Base-by-base conservation (phyloP, 1,140 invertebrate species). In the Pentalonia nigronervosa region DNA sequence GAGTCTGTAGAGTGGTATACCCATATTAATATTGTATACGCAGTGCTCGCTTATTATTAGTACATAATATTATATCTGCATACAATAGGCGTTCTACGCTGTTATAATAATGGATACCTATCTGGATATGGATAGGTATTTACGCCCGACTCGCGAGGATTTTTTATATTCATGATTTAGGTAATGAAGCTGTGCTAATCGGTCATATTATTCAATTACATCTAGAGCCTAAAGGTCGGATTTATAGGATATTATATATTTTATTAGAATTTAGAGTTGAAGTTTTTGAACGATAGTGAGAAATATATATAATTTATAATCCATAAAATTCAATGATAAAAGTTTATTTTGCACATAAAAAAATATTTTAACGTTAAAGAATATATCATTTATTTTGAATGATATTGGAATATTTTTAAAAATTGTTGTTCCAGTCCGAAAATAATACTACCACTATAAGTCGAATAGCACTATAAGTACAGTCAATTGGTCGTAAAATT, bases 161-260 rank as follows among this genome's bases (percentile, higher is more conserved):
- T 34, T n/a, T 67, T 17, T 76, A n/a, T 34, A 34, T 76, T 30
- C 14, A 14, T n/a, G 60, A 11, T n/a, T 67, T 67, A 67, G 60
- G 11, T 7, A 41, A 4, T 30, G 3, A 11, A 67, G 4, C 60
- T n/a, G 60, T 67, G 25, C 30, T 9, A 1, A 67, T 67, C 14
- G 60, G n/a, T n/a, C 60, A 4, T 60, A 3, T 11, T 60, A 30
- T 11, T 30, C 25, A 30, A 25, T 50, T 50, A 25, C 23, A 30
- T 30, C 3, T 17, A 67, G n/a, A n/a, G n/a, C 30, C n/a, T 14
- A n/a, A 0, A 8, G 1, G 0, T 14, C 8, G 8, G 25, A 11
- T 67, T 67, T 67, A n/a, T n/a, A 6, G 11, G 14, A 53, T 67
- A 67, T 14, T n/a, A 67, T 14, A 67, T n/a, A n/a, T 67, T n/a